phyloP scores from a whole-genome alignment of 2,888 invertebrate genomes.

The Ectobius pallidus region DNA sequence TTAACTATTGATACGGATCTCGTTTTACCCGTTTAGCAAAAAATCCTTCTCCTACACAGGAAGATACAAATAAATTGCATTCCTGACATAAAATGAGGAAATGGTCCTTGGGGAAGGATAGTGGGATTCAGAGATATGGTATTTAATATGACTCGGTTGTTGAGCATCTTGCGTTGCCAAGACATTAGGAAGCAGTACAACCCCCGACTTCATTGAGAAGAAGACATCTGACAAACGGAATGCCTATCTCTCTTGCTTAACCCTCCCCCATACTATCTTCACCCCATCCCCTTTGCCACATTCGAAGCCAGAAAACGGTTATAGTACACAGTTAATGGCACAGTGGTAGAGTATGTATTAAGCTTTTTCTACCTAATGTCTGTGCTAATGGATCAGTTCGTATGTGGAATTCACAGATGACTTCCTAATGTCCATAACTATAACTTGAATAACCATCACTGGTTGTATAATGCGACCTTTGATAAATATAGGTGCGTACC shows the following conservation, averaged over 20 bases:
- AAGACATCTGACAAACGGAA: conserved; percentile 21
- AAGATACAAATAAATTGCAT: conserved; percentile 15
- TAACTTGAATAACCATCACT: too few relatives aligned
- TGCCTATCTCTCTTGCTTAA: conserved; percentile 21
- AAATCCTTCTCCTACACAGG: not conserved
- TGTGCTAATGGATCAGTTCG: conserved; percentile 6
- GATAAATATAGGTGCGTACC: too few relatives aligned
- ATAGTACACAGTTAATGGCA: not conserved
- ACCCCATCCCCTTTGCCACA: too few relatives aligned
- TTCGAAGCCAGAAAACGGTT: not conserved
- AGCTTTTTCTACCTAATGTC: conserved; percentile 1
- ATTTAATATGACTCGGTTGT: conserved; percentile 21
- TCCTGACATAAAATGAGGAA: conserved; percentile 5
- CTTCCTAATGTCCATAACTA: not conserved
- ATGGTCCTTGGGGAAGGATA: not conserved
- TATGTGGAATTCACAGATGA: not conserved
- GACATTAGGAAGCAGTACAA: conserved; percentile 2
- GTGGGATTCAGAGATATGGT: not conserved
- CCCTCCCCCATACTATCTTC: not conserved
- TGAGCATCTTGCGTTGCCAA: conserved; percentile 5
- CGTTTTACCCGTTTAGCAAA: too few relatives aligned
- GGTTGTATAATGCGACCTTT: too few relatives aligned
- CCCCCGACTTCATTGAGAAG: not conserved
- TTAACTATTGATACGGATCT: too few relatives aligned
- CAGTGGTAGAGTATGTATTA: conserved; percentile 7